phyloP scores from a whole-genome alignment of 2,888 invertebrate genomes.

The Aleiodes testaceus region DNA sequence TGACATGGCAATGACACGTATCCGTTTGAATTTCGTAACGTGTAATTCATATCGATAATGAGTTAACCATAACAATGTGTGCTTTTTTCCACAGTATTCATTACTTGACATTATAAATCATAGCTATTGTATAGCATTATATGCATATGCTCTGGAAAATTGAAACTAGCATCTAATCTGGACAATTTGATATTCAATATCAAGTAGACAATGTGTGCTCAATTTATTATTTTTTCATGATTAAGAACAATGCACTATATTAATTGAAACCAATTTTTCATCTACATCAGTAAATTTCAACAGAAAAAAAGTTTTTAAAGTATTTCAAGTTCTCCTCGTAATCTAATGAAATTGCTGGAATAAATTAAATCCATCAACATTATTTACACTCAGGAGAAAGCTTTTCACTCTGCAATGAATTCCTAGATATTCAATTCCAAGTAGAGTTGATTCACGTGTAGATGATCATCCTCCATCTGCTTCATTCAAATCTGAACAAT shows the following conservation, averaged over 20 bases:
- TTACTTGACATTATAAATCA: not conserved
- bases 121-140: not conserved
- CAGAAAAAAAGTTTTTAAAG: too few relatives aligned
- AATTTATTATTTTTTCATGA: not conserved
- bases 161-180: too few relatives aligned
- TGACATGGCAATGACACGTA: slow-evolving; percentile 18
- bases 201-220: too few relatives aligned
- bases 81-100: not conserved
- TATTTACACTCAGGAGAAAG: too few relatives aligned
- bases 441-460: slow-evolving; percentile 11
- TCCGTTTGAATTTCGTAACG: slow-evolving; percentile 25
- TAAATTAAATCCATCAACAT: too few relatives aligned
- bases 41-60: slow-evolving; percentile 7
- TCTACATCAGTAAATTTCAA: too few relatives aligned
- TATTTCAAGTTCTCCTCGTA: too few relatives aligned
- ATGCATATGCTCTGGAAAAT: not conserved
- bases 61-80: slow-evolving; percentile 1
- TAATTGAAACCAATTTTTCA: not conserved
- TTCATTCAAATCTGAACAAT: not conserved
- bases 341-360: too few relatives aligned
- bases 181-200: slow-evolving; percentile 14
- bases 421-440: not conserved
- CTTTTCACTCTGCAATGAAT: too few relatives aligned
- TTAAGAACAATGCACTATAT: not conserved
- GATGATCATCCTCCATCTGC: not conserved